Evolutionary conservation across 2,888 invertebrate species (phyloP).

Genomic region (Anthoptus insignis): DNA sequence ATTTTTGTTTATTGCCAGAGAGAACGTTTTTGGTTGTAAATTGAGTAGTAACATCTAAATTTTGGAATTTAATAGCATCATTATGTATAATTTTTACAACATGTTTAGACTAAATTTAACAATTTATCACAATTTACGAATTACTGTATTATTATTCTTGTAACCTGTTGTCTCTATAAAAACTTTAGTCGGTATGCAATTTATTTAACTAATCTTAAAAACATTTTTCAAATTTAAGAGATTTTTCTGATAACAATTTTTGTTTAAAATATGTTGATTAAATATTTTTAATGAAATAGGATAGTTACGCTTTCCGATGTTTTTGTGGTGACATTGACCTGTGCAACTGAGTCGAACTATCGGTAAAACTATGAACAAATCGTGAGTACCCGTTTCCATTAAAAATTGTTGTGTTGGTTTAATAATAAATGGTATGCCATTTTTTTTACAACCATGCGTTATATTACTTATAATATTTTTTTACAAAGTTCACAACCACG

Average conservation of each 20-base stretch:
- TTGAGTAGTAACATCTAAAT: too few species aligned
- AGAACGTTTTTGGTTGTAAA: too few species aligned
- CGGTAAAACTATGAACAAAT: too few species aligned
- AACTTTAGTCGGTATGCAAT: conserved; percentile 20
- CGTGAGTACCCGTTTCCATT: too few species aligned
- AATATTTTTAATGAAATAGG: too few species aligned
- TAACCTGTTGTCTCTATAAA: conserved; percentile 15
- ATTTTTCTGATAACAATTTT: conserved; percentile 21
- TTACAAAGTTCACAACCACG: conserved; percentile 72
- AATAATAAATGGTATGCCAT: conserved; percentile 16
- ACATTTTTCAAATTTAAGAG: conserved; percentile 13
- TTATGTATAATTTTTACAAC: neutral
- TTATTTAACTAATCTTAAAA: conserved; percentile 19
- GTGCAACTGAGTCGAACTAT: too few species aligned
- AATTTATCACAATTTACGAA: conserved; percentile 67
- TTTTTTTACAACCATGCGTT: conserved; percentile 41
- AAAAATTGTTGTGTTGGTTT: too few species aligned
- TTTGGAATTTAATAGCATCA: conserved; percentile 9
- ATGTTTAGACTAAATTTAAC: conserved; percentile 51
- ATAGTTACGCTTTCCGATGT: too few species aligned
- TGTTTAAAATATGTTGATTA: too few species aligned
- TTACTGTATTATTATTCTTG: conserved; percentile 47
- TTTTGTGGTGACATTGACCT: too few species aligned
- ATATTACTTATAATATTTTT: conserved; percentile 40
- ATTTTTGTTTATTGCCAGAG: too few species aligned